Conservation (phyloP, 2,113 vertebrate genomes). For the Boleophthalmus pectinirostris region DNA sequence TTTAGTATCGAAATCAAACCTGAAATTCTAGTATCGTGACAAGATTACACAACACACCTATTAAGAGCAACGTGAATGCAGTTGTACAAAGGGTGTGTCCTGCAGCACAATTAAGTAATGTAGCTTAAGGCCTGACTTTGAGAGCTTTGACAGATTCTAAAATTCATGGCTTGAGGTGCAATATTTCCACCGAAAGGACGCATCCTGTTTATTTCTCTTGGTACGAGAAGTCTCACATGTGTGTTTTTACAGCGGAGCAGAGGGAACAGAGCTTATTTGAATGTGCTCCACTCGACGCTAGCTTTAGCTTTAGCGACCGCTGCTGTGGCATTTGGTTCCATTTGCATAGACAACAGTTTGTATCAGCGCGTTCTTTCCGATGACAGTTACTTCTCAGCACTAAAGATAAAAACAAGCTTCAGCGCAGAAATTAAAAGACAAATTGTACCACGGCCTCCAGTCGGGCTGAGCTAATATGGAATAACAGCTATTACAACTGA, state of each 20-base stretch:
- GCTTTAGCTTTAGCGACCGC: constrained; percentile 24
- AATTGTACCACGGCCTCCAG: not conserved
- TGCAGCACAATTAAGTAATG: not conserved
- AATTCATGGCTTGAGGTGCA: not conserved
- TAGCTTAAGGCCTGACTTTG: not conserved
- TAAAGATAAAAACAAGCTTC: constrained; percentile 14
- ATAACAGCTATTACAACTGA: too few relatives aligned
- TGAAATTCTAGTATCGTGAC: too few relatives aligned
- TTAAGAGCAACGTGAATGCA: not conserved
- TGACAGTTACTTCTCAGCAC: constrained; percentile 29
- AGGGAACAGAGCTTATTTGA: constrained; percentile 53
- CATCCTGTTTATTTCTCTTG: not conserved
- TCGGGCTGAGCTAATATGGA: too few relatives aligned
- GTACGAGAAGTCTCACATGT: not conserved
- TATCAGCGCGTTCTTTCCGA: constrained; percentile 42
- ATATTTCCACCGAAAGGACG: too few relatives aligned
- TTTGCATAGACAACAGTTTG: constrained; percentile 63
- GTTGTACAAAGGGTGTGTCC: not conserved
- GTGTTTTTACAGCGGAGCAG: constrained; percentile 26
- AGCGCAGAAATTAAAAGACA: not conserved
- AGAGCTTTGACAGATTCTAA: not conserved
- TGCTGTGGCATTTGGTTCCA: constrained; percentile 57
- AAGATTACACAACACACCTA: too few relatives aligned
- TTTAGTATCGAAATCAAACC: too few relatives aligned
- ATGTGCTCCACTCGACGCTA: constrained; percentile 57